phyloP scores from a whole-genome alignment of 92 coral and sea anemone genomes.

The Virgularia gustaviana region DNA sequence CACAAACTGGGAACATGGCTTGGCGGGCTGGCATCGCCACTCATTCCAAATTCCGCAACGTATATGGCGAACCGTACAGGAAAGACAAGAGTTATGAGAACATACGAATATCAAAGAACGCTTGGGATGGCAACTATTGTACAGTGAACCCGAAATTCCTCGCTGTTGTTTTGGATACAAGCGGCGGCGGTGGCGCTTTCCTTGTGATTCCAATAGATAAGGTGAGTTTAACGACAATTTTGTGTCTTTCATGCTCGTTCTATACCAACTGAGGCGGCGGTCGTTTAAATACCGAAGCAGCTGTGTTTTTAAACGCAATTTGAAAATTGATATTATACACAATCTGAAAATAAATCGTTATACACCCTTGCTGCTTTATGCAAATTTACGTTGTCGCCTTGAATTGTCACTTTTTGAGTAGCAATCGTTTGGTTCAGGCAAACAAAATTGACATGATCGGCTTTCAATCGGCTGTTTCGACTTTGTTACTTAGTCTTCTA shows the following conservation, averaged over 20 bases:
- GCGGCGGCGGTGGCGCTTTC: constrained; percentile 86
- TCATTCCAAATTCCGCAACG: constrained; percentile 88
- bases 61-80: constrained; percentile 82
- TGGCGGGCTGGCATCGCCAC: constrained; percentile 24
- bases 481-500: not conserved
- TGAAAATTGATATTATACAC: not conserved
- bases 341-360: not conserved
- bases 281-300: not conserved
- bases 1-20: constrained; percentile 8
- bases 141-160: constrained; percentile 97
- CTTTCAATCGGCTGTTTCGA: not conserved
- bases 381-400: not conserved
- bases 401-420: not conserved
- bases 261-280: not conserved
- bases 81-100: constrained; percentile 92
- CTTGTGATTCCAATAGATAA: constrained; percentile 77
- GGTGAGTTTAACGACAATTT: no score
- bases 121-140: constrained; percentile 89
- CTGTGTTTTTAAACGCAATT: not conserved
- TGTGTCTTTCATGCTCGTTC: no score
- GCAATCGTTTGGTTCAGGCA: not conserved
- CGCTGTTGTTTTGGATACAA: constrained; percentile 86
- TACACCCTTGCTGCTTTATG: not conserved
- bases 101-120: constrained; percentile 68
- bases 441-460: not conserved